Conservation (phyloP, 2,797 vertebrate genomes). For the Rhinichthys osculus region DNA sequence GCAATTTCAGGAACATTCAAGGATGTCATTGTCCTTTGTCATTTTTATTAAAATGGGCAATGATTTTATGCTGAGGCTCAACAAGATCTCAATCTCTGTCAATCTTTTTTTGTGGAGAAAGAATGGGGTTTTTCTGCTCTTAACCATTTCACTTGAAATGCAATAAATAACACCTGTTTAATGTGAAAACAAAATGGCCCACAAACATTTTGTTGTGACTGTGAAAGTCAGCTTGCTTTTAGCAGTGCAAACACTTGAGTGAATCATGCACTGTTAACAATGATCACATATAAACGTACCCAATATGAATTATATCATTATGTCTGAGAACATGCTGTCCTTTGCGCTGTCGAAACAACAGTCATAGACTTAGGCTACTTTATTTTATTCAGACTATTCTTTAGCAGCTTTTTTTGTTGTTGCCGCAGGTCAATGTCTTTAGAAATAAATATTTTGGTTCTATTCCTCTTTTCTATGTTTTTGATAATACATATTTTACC, state of each 20-base stretch:
- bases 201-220: conserved; percentile 1
- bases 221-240: background rate
- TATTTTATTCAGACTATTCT: background rate
- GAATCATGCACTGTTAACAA: background rate
- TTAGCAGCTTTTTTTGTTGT: background rate
- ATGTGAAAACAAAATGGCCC: background rate
- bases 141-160: background rate
- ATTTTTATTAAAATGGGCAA: conserved; percentile 5
- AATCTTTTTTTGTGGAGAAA: background rate
- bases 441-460: background rate
- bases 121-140: background rate
- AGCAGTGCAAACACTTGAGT: conserved; percentile 4
- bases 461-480: background rate
- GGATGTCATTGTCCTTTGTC: background rate
- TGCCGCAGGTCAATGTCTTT: background rate
- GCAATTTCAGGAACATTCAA: conserved; percentile 48
- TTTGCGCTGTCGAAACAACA: background rate
- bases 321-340: background rate
- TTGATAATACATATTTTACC: background rate
- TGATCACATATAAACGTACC: background rate
- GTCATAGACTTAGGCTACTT: background rate
- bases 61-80: conserved; percentile 9
- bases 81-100: background rate
- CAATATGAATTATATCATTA: conserved; percentile 9
- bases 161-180: conserved; percentile 11